A percentile compares a stretch with the other conserved stretches of the same genome.
Evolutionary conservation across 2,888 invertebrate genomes (phyloP).

Genomic region (Pyrgus malvae): DNA sequence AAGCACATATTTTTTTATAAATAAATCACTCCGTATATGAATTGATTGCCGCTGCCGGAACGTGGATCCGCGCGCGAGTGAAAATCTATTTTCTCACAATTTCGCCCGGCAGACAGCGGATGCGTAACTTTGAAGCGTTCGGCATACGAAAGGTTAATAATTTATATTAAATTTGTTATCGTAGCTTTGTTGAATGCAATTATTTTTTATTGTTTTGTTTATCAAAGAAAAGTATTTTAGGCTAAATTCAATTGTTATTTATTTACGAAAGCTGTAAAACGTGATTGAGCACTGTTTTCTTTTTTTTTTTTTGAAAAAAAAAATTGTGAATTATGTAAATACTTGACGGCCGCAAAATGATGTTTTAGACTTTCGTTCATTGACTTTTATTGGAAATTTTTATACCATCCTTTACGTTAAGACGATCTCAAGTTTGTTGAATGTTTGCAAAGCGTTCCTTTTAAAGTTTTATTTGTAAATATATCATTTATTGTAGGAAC

Average conservation of each 20-base stretch:
- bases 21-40: too few species aligned
- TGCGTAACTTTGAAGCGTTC: too few species aligned
- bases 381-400: conserved; percentile 65
- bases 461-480: conserved; percentile 82
- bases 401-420: conserved; percentile 81
- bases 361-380: conserved; percentile 72
- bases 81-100: too few species aligned
- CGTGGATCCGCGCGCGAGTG: too few species aligned
- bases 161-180: conserved; percentile 81
- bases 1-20: too few species aligned
- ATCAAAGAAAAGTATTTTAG: conserved; percentile 79
- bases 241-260: conserved; percentile 82
- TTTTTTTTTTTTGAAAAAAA: conserved; percentile 46
- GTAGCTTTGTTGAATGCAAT: conserved; percentile 82
- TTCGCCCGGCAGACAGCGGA: too few species aligned
- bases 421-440: conserved; percentile 82
- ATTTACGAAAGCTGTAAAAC: conserved; percentile 77
- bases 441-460: conserved; percentile 82
- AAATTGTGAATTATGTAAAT: conserved; percentile 67
- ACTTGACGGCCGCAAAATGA: conserved; percentile 58
- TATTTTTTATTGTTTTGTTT: conserved; percentile 82
- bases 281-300: conserved; percentile 69
- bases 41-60: too few species aligned
- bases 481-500: conserved; percentile 73
- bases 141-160: conserved; percentile 53